Evolutionary conservation across 2,797 vertebrate genomes (phyloP).

Genomic region (Meda fulgida): DNA sequence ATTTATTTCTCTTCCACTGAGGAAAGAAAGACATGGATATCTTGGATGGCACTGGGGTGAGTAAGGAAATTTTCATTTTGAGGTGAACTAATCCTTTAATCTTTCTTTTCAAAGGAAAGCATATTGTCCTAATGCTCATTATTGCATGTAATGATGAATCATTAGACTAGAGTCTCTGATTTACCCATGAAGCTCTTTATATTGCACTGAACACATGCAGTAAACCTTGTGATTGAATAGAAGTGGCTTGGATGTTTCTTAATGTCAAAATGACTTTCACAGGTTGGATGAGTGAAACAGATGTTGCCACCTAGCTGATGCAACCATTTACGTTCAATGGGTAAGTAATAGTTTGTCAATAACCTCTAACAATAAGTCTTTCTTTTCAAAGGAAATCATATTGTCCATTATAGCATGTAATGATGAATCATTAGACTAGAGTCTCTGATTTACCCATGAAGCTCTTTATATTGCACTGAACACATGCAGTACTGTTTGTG

Average conservation of each 20-base stretch:
- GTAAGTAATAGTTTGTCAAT: not conserved
- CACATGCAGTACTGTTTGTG: no score
- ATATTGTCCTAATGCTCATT: no score
- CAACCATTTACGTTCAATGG: not conserved
- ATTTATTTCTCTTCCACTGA: no score
- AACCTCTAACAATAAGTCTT: no score
- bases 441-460: slow-evolving; percentile 59
- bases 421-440: slow-evolving; percentile 65
- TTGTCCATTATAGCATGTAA: not conserved
- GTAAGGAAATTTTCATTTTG: no score
- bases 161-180: not conserved
- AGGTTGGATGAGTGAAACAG: not conserved
- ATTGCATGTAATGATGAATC: not conserved
- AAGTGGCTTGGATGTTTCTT: not conserved
- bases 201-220: not conserved
- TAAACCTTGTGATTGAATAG: not conserved
- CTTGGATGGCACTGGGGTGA: no score
- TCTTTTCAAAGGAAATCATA: not conserved
- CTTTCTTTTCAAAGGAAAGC: not conserved
- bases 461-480: no score
- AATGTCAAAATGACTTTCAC: not conserved
- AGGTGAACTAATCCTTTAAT: no score
- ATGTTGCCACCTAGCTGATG: not conserved
- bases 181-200: not conserved
- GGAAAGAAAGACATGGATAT: no score